These are phyloP conservation scores for Digitonthophagus gazella DNA, from an alignment of 2,888 invertebrate genomes.

Conservation along the genomic window DNA sequence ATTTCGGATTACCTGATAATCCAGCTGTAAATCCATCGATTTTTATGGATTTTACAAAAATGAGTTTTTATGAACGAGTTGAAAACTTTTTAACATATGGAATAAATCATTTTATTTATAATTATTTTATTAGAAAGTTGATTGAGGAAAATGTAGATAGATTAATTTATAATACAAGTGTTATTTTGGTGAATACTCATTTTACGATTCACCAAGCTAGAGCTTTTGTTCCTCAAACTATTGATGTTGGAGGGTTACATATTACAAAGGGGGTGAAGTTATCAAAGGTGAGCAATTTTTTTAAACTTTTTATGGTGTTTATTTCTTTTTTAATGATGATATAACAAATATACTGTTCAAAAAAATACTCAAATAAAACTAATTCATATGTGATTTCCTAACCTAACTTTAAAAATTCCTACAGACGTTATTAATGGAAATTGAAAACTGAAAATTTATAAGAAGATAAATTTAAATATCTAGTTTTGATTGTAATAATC, in stretches of 20 bases:
- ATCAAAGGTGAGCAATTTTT: no score
- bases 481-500: no score
- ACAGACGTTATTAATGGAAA: no score
- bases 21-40: conserved; percentile 51
- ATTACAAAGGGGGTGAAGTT: no score
- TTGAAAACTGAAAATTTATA: no score
- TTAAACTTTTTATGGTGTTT: no score
- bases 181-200: conserved; percentile 54
- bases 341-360: no score
- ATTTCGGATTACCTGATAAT: conserved; percentile 53
- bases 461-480: no score
- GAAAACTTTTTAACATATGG: conserved; percentile 34
- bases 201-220: conserved; percentile 50
- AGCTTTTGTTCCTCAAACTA: conserved; percentile 51
- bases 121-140: neutral
- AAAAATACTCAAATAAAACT: no score
- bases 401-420: no score
- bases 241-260: conserved; percentile 58
- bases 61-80: conserved; percentile 36
- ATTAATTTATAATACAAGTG: conserved; percentile 48
- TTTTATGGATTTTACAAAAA: conserved; percentile 42
- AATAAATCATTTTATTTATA: neutral
- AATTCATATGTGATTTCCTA: no score
- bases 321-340: no score
- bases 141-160: neutral